Evolutionary conservation across 2,797 vertebrate genomes (phyloP).

Genomic region (Coregonus sp.): DNA sequence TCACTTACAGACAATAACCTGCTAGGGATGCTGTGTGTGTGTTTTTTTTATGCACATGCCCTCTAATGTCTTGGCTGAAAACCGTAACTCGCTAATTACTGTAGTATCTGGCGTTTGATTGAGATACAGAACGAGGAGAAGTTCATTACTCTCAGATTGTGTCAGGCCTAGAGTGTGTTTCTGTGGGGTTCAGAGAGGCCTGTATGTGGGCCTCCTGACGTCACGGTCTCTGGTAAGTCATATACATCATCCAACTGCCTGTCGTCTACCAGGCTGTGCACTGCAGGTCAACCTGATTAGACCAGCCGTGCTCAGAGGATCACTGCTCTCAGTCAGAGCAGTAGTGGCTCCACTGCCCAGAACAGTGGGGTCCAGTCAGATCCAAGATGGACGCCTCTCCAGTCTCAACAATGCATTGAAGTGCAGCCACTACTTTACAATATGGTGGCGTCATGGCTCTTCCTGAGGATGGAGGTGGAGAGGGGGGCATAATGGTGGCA

Average conservation of each 20-base stretch:
- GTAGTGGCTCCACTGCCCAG: not conserved
- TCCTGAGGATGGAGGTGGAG: not conserved
- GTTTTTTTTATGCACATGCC: too few relatives aligned
- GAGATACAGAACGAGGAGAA: not conserved
- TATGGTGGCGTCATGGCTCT: not conserved
- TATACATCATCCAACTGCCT: not conserved
- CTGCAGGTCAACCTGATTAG: not conserved
- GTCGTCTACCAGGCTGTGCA: not conserved
- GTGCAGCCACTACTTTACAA: not conserved
- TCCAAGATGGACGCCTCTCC: slow-evolving; percentile 13
- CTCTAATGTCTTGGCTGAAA: not conserved
- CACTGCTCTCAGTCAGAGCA: too few relatives aligned
- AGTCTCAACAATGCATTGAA: slow-evolving; percentile 2
- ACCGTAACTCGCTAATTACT: not conserved
- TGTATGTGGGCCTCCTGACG: not conserved
- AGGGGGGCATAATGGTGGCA: not conserved
- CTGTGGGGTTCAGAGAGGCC: not conserved
- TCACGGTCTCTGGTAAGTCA: not conserved
- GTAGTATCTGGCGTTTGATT: not conserved
- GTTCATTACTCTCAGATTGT: not conserved
- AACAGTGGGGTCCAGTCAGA: not conserved
- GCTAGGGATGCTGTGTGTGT: slow-evolving; percentile 10
- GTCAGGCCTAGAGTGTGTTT: not conserved
- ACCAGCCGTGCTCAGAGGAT: not conserved
- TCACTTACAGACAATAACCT: slow-evolving; percentile 48